phyloP scores from a whole-genome alignment of 2,888 invertebrate species.

The Pyrrhosoma nymphula region DNA sequence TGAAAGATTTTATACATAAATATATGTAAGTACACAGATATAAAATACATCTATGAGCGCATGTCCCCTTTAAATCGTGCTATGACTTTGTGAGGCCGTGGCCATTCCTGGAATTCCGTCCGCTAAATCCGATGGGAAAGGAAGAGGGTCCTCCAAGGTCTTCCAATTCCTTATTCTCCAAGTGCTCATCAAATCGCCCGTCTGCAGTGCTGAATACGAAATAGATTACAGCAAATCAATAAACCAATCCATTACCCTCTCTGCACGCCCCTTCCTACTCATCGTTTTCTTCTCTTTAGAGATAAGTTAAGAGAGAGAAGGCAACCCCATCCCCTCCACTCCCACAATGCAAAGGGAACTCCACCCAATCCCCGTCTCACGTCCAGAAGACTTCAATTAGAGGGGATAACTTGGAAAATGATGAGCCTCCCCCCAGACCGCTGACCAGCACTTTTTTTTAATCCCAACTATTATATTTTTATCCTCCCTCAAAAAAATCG shows the following conservation, averaged over 20 bases:
- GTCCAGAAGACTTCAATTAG: background rate
- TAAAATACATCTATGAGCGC: too few relatives aligned
- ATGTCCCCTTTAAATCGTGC: too few relatives aligned
- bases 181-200: background rate
- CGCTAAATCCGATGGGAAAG: too few relatives aligned
- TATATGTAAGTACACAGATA: too few relatives aligned
- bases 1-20: too few relatives aligned
- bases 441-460: background rate
- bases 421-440: background rate
- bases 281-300: background rate
- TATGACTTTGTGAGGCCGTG: too few relatives aligned
- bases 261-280: background rate
- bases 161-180: background rate
- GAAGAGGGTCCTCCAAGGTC: background rate
- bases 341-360: background rate
- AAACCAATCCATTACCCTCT: constrained; percentile 58
- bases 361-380: background rate
- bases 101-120: too few relatives aligned
- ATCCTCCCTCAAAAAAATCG: background rate
- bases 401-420: too few relatives aligned
- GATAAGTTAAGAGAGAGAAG: background rate
- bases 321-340: background rate
- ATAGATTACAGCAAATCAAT: constrained; percentile 39
- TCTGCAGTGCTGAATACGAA: constrained; percentile 44
- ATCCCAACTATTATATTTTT: background rate